phyloP scores from a whole-genome alignment of 1,140 invertebrate species.

The Halyomorpha halys region DNA sequence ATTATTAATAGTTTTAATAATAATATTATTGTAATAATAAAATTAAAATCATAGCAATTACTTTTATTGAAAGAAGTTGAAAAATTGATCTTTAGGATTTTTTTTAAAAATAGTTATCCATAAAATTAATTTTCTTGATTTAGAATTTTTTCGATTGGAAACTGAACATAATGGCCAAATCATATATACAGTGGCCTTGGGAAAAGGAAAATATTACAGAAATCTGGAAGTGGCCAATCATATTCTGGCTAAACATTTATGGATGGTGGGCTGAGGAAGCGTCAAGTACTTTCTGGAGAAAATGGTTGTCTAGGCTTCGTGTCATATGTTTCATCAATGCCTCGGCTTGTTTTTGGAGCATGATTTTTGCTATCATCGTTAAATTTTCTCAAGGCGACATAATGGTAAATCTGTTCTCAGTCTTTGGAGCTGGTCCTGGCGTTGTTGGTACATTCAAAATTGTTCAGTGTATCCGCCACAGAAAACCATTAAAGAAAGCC shows the following conservation, averaged over 20 bases:
- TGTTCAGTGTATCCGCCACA: neutral
- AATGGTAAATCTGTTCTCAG: constrained; percentile 6
- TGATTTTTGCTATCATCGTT: neutral
- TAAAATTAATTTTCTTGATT: no score
- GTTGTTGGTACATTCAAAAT: neutral
- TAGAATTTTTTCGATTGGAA: neutral
- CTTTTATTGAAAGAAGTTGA: no score
- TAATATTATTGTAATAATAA: no score
- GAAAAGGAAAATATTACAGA: neutral
- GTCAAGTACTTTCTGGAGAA: neutral
- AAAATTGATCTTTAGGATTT: no score
- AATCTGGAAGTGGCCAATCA: neutral
- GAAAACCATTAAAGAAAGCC: neutral
- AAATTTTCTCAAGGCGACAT: constrained; percentile 4
- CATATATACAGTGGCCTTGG: neutral
- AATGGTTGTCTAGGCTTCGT: neutral
- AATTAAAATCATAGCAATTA: no score
- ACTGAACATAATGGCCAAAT: neutral
- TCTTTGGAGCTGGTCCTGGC: constrained; percentile 1
- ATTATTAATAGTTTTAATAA: no score
- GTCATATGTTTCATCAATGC: neutral
- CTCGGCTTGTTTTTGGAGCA: neutral
- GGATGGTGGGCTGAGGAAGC: constrained; percentile 13
- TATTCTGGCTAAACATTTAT: neutral
- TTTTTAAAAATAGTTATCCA: no score